Evolutionary conservation across 2,797 vertebrate genomes (phyloP).

Genomic region (Poeciliopsis infans): DNA sequence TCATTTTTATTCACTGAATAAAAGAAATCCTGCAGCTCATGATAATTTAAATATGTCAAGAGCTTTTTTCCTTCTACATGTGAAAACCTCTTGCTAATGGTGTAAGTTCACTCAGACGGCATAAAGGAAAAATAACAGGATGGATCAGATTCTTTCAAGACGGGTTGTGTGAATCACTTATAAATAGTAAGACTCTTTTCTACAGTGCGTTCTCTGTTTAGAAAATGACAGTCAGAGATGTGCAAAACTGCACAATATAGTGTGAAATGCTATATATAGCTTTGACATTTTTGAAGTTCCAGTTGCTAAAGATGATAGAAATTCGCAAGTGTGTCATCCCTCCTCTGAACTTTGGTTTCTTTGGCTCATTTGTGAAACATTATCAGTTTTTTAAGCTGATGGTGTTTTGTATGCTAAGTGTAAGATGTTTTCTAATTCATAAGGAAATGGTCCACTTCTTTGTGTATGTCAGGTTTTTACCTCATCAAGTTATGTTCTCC

Average conservation of each 20-base stretch:
- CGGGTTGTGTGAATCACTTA: not conserved
- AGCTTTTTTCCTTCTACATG: not conserved
- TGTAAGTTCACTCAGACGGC: not conserved
- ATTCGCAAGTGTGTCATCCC: not conserved
- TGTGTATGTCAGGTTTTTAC: not conserved
- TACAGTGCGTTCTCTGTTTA: slow-evolving; percentile 1
- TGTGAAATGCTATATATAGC: slow-evolving; percentile 12
- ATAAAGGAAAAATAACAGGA: slow-evolving; percentile 6
- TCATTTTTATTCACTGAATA: not conserved
- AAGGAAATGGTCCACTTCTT: not conserved
- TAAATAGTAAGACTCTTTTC: not conserved
- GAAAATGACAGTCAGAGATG: slow-evolving; percentile 5
- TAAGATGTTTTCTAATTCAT: not conserved
- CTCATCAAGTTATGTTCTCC: not conserved
- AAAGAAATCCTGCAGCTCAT: not conserved
- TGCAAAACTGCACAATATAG: slow-evolving; percentile 14
- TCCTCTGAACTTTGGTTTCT: not conserved
- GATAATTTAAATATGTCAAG: not conserved
- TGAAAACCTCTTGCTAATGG: not conserved
- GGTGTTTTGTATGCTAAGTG: not conserved
- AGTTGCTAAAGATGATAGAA: slow-evolving; percentile 13
- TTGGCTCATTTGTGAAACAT: not conserved
- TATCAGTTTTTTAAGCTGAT: not conserved
- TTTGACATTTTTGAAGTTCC: slow-evolving; percentile 11
- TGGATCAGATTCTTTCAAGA: not conserved